Evolutionary conservation across 2,113 vertebrate species (phyloP).

Genomic region (Prunella fulvescens): DNA sequence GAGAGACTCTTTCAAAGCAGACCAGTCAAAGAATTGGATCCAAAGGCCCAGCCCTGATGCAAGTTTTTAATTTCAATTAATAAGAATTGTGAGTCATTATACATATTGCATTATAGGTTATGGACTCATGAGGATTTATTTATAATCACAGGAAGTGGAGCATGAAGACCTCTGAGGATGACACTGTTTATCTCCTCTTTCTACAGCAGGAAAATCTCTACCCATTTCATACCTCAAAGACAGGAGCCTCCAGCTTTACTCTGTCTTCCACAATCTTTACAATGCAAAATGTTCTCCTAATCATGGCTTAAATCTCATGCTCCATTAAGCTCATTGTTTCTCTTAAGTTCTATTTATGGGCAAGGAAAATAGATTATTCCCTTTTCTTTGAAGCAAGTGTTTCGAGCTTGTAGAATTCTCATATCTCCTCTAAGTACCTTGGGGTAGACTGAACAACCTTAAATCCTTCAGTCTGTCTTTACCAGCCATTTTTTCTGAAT

Average conservation of each 20-base stretch:
- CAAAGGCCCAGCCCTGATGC: neutral
- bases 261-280: neutral
- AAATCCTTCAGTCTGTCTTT: neutral
- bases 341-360: neutral
- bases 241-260: neutral
- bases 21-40: neutral
- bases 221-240: neutral
- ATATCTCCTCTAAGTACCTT: neutral
- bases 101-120: neutral
- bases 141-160: neutral
- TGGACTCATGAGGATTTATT: neutral
- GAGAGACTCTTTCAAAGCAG: neutral
- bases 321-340: neutral
- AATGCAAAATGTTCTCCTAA: neutral
- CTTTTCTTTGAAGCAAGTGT: neutral
- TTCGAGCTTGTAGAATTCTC: neutral
- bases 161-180: neutral
- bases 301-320: neutral
- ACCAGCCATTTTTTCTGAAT: neutral
- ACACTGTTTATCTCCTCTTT: neutral
- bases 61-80: neutral
- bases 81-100: neutral
- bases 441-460: neutral
- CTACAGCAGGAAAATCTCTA: neutral
- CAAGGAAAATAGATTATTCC: neutral